Conservation (phyloP, 2,888 invertebrate species). For the Timandra comae region DNA sequence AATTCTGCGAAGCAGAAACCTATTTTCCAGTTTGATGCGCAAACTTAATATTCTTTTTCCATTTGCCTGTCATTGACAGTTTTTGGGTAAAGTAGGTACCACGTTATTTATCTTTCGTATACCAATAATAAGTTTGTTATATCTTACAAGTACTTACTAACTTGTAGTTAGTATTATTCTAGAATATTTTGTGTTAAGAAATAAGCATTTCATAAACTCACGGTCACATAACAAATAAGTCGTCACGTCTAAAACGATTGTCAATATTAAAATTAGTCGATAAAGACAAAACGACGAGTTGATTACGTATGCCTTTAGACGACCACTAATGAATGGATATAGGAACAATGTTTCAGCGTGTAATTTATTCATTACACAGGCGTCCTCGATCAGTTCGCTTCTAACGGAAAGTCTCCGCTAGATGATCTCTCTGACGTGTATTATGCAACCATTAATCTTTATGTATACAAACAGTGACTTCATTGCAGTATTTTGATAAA, state of each 20-base stretch:
- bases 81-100: slow-evolving; percentile 2
- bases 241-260: slow-evolving; percentile 27
- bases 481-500: too few relatives aligned
- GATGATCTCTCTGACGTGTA: slow-evolving; percentile 47
- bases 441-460: slow-evolving; percentile 8
- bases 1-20: slow-evolving; percentile 7
- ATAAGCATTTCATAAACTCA: slow-evolving; percentile 2
- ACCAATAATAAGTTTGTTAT: too few relatives aligned
- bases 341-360: slow-evolving; percentile 74
- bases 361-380: slow-evolving; percentile 75
- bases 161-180: too few relatives aligned
- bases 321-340: slow-evolving; percentile 62
- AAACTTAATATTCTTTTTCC: slow-evolving; percentile 3
- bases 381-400: slow-evolving; percentile 66
- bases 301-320: slow-evolving; percentile 40
- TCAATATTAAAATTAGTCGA: slow-evolving; percentile 59
- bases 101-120: slow-evolving; percentile 5
- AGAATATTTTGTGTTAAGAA: too few relatives aligned
- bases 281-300: slow-evolving; percentile 34
- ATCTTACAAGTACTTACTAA: too few relatives aligned
- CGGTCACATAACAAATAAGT: slow-evolving; percentile 27
- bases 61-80: slow-evolving; percentile 13
- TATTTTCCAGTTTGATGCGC: slow-evolving; percentile 16
- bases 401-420: slow-evolving; percentile 66
- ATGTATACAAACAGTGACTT: slow-evolving; percentile 5